Evolutionary conservation across 2,888 invertebrate genomes (phyloP).

Genomic region (Ditula angustiorana): DNA sequence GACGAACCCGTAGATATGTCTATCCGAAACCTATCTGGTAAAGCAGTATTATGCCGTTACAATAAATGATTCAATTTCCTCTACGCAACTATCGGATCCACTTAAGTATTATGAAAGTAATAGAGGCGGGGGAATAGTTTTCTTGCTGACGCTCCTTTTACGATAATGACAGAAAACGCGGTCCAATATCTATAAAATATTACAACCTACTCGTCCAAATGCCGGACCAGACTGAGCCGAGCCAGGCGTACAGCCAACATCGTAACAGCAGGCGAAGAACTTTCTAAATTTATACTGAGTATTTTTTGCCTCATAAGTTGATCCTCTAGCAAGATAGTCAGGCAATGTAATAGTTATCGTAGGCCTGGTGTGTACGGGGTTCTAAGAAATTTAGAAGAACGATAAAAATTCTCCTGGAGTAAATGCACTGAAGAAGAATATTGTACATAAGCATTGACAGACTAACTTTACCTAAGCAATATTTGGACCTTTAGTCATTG

Average conservation of each 20-base stretch:
- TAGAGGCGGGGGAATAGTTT: slow-evolving; percentile 82
- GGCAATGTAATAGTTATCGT: too few relatives aligned
- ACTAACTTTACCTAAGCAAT: neutral
- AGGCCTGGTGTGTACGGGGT: too few relatives aligned
- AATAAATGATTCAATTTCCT: slow-evolving; percentile 85
- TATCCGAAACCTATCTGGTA: slow-evolving; percentile 75
- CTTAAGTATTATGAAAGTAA: slow-evolving; percentile 85
- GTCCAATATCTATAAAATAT: slow-evolving; percentile 84
- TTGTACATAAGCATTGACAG: neutral
- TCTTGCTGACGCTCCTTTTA: slow-evolving; percentile 84
- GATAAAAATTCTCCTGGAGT: too few relatives aligned
- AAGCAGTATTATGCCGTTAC: slow-evolving; percentile 79
- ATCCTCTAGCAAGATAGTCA: too few relatives aligned
- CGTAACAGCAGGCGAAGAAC: slow-evolving; percentile 9
- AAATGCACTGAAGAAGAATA: too few relatives aligned
- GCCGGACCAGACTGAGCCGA: slow-evolving; percentile 49
- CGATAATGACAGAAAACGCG: slow-evolving; percentile 83
- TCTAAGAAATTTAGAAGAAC: too few relatives aligned
- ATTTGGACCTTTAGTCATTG: too few relatives aligned
- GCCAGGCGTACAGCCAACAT: slow-evolving; percentile 5
- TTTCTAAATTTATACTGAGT: neutral
- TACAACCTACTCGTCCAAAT: slow-evolving; percentile 58
- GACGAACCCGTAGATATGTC: slow-evolving; percentile 36
- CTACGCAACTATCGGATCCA: slow-evolving; percentile 82
- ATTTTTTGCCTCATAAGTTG: too few relatives aligned